Base-by-base conservation (phyloP, 2,888 invertebrate species). In the Meiosimyza decipiens region DNA sequence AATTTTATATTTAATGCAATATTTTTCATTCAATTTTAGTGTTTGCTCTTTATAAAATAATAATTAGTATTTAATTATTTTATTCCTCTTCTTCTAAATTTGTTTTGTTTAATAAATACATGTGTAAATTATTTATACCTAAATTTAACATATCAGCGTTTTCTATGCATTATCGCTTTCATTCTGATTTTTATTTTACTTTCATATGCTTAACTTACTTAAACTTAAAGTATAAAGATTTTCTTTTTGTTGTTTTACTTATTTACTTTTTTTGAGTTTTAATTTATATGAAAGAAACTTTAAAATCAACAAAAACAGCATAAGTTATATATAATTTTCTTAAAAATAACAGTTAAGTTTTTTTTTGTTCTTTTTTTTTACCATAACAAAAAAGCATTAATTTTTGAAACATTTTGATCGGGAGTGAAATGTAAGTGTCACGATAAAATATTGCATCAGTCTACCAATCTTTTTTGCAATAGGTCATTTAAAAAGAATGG, bases 211-310 rank as follows among this genome's bases (percentile, higher is more conserved):
- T 49, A 71, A 51, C 28, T 51, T 60, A 69, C 62, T 13, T 70
- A 60, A 60, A 54, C 62, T 71, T 54, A 63, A 47, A 57, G 54
- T 71, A 62, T 54, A 55, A 62, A 63, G 52, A 71, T 64, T 64
- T 62, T 6, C 47, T 62, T 40, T 22, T 62, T 15, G 22, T 18
- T 66, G 40, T 40, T 62, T 15, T 57, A 59, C 47, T 22, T 28
- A 51, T 69, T 62, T 16, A 15, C 33, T 62, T 50, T 50, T 62
- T 50, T 50, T 40, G 40, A 40, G 9, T 40, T 40, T 40, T 40
- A 40, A 40, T 9, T 40, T 40, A 40, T 7, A 40, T 40, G 40
- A 40, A 40, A 7, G 1, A 40, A 40, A 40, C 40, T 7, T 40
- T 40, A 40, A 40, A 40, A 40, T 40, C 9, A 40, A 40, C 9